A percentile compares a stretch with the other conserved stretches of the same genome.
Conservation (phyloP, 2,113 vertebrate species). For the Orientallactaga bullata region DNA sequence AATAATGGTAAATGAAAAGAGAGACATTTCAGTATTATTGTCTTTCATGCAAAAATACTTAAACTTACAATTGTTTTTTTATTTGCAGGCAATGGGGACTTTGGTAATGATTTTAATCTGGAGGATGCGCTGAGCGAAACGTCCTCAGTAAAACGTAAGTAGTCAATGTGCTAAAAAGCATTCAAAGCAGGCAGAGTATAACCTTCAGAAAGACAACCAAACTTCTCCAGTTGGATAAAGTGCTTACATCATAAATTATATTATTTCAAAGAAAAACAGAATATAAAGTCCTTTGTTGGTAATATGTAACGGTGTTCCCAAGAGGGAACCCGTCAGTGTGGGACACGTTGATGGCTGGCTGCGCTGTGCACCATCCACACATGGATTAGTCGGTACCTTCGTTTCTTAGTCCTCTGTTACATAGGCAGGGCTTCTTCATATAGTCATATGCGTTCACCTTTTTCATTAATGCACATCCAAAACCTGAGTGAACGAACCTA, state of each 20-base stretch:
- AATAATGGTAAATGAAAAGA: neutral
- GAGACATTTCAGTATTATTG: slow-evolving; percentile 9
- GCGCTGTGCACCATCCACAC: neutral
- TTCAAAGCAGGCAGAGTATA: neutral
- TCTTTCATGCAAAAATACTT: neutral
- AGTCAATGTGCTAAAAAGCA: slow-evolving; percentile 12
- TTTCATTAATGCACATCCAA: neutral
- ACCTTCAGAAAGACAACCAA: neutral
- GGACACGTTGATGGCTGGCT: neutral
- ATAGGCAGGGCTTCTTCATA: neutral
- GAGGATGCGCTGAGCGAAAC: slow-evolving; percentile 79
- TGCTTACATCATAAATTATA: neutral
- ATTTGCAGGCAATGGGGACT: slow-evolving; percentile 83
- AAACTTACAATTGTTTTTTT: slow-evolving; percentile 53
- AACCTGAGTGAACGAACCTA: neutral
- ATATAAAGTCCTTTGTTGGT: slow-evolving; percentile 11
- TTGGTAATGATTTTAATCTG: slow-evolving; percentile 58
- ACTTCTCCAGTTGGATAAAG: neutral
- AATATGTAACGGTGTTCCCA: neutral
- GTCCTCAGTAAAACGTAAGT: slow-evolving; percentile 85
- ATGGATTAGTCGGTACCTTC: neutral
- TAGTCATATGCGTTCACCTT: neutral
- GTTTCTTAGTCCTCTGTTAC: neutral
- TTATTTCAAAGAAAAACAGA: neutral
- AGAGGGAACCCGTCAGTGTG: neutral